Percentiles rank a stretch among this genome's conserved stretches.
Evolutionary conservation across 1,140 invertebrate genomes (phyloP).

Genomic region (Oncopeltus fasciatus): DNA sequence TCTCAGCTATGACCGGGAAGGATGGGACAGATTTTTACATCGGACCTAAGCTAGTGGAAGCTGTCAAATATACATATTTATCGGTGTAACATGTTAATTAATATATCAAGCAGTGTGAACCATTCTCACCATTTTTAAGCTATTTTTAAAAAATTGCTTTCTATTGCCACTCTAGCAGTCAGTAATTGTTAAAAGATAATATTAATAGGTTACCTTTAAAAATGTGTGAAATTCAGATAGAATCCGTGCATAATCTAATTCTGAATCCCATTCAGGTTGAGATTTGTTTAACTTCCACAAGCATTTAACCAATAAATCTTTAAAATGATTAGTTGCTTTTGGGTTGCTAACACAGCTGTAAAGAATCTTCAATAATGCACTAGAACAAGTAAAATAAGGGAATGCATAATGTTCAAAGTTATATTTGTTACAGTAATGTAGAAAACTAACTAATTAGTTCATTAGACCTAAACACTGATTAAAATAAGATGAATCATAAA

Average conservation of each 20-base stretch:
- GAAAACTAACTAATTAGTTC: not conserved
- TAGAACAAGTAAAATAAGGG: constrained; percentile 8
- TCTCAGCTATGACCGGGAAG: too few species aligned
- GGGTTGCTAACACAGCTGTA: constrained; percentile 21
- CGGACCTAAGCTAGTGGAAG: too few species aligned
- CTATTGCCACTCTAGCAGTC: too few species aligned
- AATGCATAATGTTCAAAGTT: not conserved
- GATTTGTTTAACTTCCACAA: constrained; percentile 26
- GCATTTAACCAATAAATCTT: constrained; percentile 26
- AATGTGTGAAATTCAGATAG: constrained; percentile 24
- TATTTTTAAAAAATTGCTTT: too few species aligned
- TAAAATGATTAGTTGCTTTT: constrained; percentile 18
- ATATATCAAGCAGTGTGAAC: too few species aligned
- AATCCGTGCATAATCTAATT: constrained; percentile 23
- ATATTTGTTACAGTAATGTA: not conserved
- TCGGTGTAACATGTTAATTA: too few species aligned
- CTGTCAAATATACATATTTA: too few species aligned
- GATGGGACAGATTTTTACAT: too few species aligned
- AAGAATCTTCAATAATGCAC: constrained; percentile 24
- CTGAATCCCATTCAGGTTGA: constrained; percentile 23
- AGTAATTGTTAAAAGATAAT: too few species aligned
- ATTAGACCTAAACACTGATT: not conserved
- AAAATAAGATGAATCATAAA: not conserved
- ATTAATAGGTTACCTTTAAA: constrained; percentile 21
- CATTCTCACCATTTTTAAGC: too few species aligned